Evolutionary conservation across 2,113 vertebrate species (phyloP), one percentile per base, ranked within the genome.

Genomic region (Echinops telfairi): DNA sequence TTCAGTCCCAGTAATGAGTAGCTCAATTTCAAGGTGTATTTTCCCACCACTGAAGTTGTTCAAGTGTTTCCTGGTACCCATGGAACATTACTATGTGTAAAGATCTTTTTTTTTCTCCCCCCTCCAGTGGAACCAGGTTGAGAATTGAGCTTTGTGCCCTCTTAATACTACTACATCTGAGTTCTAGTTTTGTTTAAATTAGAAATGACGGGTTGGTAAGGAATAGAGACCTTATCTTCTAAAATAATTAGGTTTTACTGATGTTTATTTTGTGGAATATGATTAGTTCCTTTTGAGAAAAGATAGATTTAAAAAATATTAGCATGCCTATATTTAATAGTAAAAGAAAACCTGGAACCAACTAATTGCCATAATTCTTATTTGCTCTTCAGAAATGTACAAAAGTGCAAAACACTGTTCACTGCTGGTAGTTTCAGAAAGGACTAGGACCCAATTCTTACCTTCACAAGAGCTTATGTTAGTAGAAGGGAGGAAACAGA

Each of bases 101-200:
- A 53, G 58, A 70, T 73, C 85, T 60, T 38, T 53, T 12, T 38
- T 22, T 11, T 11, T 11, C 12, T 53, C 47, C 47, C 2, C 12
- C 12, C 47, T 53, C 47, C 47, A 53, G 2, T 84, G 73, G 73
- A 83, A 78, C 33, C 23, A 89, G 38, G 78, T 36, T 5, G 79
- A 89, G 20, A 43, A 58, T 27, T 85, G 43, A 14, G 2, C 20
- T 76, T 53, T 53, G 23, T 71, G 93, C 31, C 83, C 36, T 88
- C 73, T 76, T 83, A 80, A 71, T 83, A 81, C 60, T 23, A 58
- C n/a, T 79, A 71, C 20, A 71, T 90, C 64, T 68, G 6, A 88
- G 73, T 92, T 93, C 83, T 1, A 79, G 47, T 83, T 88, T 90
- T 71, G 10, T 83, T 95, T 84, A 78, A 93, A 33, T 93, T 85